These are phyloP conservation scores for Cosmia pyralina DNA, from an alignment of 2,888 invertebrate species.

Conservation along the genomic window DNA sequence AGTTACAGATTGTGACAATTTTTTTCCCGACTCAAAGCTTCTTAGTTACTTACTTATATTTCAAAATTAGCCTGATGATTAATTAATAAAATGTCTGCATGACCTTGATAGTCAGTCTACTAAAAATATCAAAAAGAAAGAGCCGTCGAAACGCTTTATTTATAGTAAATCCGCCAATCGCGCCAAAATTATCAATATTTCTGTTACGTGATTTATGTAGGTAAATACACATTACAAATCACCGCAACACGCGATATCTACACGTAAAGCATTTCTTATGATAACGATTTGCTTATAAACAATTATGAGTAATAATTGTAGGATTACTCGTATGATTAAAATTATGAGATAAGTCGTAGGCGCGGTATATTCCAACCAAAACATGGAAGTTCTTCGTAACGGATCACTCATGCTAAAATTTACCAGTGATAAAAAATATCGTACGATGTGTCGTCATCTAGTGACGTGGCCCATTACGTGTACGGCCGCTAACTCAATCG, in stretches of 20 bases:
- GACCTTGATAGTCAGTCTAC: constrained; percentile 4
- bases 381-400: constrained; percentile 65
- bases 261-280: constrained; percentile 50
- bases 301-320: constrained; percentile 61
- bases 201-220: constrained; percentile 54
- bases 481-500: constrained; percentile 47
- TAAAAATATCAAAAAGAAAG: background rate
- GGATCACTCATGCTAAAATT: constrained; percentile 64
- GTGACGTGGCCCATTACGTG: constrained; percentile 79
- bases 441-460: constrained; percentile 83
- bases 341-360: constrained; percentile 56
- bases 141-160: constrained; percentile 6
- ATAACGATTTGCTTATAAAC: constrained; percentile 61
- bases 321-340: constrained; percentile 35
- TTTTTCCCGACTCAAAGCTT: constrained; percentile 15
- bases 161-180: constrained; percentile 38
- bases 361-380: constrained; percentile 58
- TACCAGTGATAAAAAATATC: constrained; percentile 76
- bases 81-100: constrained; percentile 4
- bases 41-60: background rate
- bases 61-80: constrained; percentile 4
- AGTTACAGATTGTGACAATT: constrained; percentile 15
- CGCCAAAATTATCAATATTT: constrained; percentile 39
- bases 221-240: constrained; percentile 49
- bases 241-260: constrained; percentile 40